These are phyloP conservation scores for Solea senegalensis DNA, from an alignment of 2,113 vertebrate genomes.

Conservation along the genomic window DNA sequence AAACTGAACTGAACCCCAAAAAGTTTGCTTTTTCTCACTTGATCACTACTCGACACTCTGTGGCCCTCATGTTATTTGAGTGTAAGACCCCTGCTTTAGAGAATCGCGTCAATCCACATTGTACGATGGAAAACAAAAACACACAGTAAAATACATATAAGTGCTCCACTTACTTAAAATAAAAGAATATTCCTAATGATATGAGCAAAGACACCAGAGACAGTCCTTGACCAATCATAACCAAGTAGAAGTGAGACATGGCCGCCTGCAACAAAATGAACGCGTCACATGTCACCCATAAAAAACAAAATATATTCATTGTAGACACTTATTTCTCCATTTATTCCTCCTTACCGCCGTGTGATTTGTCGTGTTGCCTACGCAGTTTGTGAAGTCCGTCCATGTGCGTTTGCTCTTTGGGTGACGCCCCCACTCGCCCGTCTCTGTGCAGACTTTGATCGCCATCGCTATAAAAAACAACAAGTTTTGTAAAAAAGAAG, in stretches of 20 bases:
- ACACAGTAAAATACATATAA: neutral
- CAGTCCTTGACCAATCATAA: conserved; percentile 92
- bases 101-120: too few species aligned
- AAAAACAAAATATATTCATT: too few species aligned
- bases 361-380: conserved; percentile 69
- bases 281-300: neutral
- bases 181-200: conserved; percentile 94
- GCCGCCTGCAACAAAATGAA: conserved; percentile 79
- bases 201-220: conserved; percentile 91
- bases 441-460: conserved; percentile 89
- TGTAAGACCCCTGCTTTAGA: too few species aligned
- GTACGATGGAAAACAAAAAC: too few species aligned
- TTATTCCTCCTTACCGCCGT: conserved; percentile 78
- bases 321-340: too few species aligned
- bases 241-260: conserved; percentile 93
- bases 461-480: conserved; percentile 82
- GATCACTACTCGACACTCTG: too few species aligned
- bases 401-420: conserved; percentile 92
- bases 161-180: conserved; percentile 91
- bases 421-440: conserved; percentile 91
- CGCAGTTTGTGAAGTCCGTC: conserved; percentile 93
- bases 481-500: neutral
- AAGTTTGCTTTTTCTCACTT: too few species aligned
- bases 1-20: too few species aligned
- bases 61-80: too few species aligned